phyloP scores from a whole-genome alignment of 2,797 vertebrate genomes.

The Chanos chanos region DNA sequence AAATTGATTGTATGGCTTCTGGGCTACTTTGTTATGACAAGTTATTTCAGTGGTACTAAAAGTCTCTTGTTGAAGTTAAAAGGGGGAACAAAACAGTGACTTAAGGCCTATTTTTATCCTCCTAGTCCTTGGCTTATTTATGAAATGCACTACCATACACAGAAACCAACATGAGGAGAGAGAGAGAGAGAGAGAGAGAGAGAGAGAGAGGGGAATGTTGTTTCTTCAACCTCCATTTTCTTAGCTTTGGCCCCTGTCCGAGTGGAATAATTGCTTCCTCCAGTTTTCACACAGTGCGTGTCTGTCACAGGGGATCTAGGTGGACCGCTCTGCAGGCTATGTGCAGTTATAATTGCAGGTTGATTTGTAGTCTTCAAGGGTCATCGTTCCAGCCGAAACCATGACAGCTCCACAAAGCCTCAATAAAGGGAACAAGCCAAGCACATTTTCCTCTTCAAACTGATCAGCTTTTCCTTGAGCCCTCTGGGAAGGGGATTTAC shows the following conservation, averaged over 20 bases:
- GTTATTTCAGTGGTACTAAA: conserved; percentile 65
- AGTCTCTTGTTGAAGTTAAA: conserved; percentile 60
- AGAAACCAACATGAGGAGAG: not conserved
- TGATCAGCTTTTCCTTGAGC: conserved; percentile 30
- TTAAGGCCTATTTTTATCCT: conserved; percentile 47
- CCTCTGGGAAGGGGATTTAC: conserved; percentile 38
- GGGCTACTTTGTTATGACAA: conserved; percentile 64
- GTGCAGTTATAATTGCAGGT: conserved; percentile 55
- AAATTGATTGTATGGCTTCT: conserved; percentile 66
- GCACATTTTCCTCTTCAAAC: conserved; percentile 47
- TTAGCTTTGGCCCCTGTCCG: conserved; percentile 25
- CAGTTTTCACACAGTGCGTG: conserved; percentile 8
- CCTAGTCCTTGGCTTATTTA: conserved; percentile 46
- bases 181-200: not conserved
- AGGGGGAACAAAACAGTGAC: conserved; percentile 36
- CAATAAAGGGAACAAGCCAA: conserved; percentile 40
- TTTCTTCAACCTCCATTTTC: not conserved
- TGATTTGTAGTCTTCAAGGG: conserved; percentile 57
- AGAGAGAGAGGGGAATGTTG: conserved; percentile 27
- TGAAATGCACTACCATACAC: conserved; percentile 31
- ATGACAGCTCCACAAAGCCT: conserved; percentile 34
- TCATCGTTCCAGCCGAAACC: conserved; percentile 40
- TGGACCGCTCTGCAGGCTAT: conserved; percentile 21
- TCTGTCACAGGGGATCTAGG: not conserved
- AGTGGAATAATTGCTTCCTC: conserved; percentile 26